Evolutionary conservation across 1,140 invertebrate species (phyloP).

Genomic region (Colletes latitarsis): DNA sequence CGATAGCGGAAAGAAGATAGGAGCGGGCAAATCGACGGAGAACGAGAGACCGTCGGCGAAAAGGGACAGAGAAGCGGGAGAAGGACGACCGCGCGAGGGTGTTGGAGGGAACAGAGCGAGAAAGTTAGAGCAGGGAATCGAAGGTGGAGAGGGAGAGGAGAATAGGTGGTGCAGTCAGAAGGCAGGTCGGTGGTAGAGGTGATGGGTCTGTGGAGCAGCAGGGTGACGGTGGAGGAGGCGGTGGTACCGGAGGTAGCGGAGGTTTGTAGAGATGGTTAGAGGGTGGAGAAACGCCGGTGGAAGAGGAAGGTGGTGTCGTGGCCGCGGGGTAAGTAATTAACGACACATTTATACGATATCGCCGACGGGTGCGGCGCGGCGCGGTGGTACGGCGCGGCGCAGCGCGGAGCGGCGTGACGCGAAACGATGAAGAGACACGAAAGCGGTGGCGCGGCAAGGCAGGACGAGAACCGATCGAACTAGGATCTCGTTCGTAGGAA

Average conservation of each 20-base stretch:
- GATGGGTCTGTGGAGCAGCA: conserved; percentile 30
- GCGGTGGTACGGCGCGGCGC: conserved; percentile 7
- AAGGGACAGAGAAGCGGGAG: conserved; percentile 19
- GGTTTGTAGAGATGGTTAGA: conserved; percentile 44
- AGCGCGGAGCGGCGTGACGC: conserved; percentile 20
- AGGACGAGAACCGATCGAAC: conserved; percentile 10
- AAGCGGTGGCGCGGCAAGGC: conserved; percentile 43
- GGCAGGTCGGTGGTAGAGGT: conserved; percentile 64
- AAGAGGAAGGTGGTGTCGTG: conserved; percentile 68
- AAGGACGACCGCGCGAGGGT: neutral
- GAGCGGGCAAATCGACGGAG: conserved; percentile 36
- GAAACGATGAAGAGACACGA: conserved; percentile 49
- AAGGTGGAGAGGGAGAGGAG: conserved; percentile 44
- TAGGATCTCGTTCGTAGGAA: conserved; percentile 73
- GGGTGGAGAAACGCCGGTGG: conserved; percentile 61
- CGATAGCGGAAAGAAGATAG: conserved; percentile 49
- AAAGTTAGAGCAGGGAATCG: conserved; percentile 50
- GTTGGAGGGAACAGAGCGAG: conserved; percentile 35
- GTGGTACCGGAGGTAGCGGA: conserved; percentile 29
- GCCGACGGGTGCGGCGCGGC: conserved; percentile 55
- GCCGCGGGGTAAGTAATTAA: conserved; percentile 79
- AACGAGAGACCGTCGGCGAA: conserved; percentile 26
- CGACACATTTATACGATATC: conserved; percentile 80
- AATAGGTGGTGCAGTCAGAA: conserved; percentile 60
- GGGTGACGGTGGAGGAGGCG: conserved; percentile 34